Evolutionary conservation across 2,888 invertebrate genomes (phyloP), one percentile per base, ranked within the genome.

Genomic region (Nineta flava): DNA sequence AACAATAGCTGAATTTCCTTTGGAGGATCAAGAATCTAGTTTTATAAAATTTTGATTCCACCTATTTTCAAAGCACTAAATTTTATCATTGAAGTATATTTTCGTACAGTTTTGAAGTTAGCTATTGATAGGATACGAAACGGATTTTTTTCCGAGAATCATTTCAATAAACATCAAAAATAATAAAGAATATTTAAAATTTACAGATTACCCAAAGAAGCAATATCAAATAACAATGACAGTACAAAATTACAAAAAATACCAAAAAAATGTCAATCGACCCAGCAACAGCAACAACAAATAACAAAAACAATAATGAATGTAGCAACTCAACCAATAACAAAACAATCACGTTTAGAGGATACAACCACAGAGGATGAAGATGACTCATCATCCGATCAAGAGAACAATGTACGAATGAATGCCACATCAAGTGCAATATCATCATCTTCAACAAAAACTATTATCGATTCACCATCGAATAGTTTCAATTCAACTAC

Each of bases 381-480:
- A 53, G 52, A 55, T 57, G 58, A 49, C n/a, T 38, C 50, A 21
- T 48, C 48, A 41, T 13, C 32, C 10, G 21, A 38, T 19, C 19
- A 38, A 40, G 48, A 34, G n/a, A 41, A 48, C 19, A 21, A 48
- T 49, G 59, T 62, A 62, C n/a, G 38, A 9, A n/a, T 12, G 4
- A 38, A 38, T 15, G 7, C 7, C 4, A 38, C 38, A n/a, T n/a
- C 38, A 38, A 38, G n/a, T 38, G 61, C 59, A 60, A 65, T 61
- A 68, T 69, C 46, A 63, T 63, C 57, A 60, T 58, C 55, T 56
- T 58, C 50, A 55, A 55, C 49, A 48, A 50, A 42, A 67, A 68
- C 66, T 65, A 65, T 67, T 64, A 65, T 65, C 63, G 66, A 65
- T 63, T 65, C 65, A 62, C 63, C 65, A 62, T 62, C 65, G 61